These are phyloP conservation scores for Rhopalosiphum nymphaeae DNA, from an alignment of 2,888 invertebrate species.

Conservation along the genomic window DNA sequence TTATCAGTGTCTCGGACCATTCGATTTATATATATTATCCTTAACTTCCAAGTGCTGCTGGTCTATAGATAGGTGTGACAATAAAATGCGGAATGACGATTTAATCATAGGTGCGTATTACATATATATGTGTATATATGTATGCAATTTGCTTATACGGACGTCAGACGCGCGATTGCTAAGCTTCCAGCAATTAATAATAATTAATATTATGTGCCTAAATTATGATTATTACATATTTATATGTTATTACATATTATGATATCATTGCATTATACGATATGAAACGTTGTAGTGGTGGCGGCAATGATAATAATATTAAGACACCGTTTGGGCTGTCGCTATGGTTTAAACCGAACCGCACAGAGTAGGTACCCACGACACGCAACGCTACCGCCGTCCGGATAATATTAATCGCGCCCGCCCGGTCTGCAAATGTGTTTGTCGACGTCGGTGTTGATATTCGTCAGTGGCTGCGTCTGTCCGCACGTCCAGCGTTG, in stretches of 20 bases:
- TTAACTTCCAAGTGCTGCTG: background rate
- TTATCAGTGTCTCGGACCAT: background rate
- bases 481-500: constrained; percentile 1
- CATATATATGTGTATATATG: background rate
- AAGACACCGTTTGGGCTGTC: background rate
- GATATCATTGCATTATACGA: background rate
- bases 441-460: constrained; percentile 15
- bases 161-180: background rate
- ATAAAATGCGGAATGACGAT: background rate
- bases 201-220: no score
- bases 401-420: constrained; percentile 1
- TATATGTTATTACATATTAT: background rate
- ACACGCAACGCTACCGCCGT: background rate
- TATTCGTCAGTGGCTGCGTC: constrained; percentile 17
- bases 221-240: no score
- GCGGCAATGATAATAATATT: background rate
- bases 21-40: background rate
- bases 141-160: background rate
- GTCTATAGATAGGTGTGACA: background rate
- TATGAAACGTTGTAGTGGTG: background rate
- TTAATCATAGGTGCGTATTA: background rate
- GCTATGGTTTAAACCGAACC: constrained; percentile 9
- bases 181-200: background rate
- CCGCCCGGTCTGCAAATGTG: background rate
- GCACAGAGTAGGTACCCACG: background rate